phyloP scores from a whole-genome alignment of 2,797 vertebrate genomes.

The Coranthus polyacanthus region DNA sequence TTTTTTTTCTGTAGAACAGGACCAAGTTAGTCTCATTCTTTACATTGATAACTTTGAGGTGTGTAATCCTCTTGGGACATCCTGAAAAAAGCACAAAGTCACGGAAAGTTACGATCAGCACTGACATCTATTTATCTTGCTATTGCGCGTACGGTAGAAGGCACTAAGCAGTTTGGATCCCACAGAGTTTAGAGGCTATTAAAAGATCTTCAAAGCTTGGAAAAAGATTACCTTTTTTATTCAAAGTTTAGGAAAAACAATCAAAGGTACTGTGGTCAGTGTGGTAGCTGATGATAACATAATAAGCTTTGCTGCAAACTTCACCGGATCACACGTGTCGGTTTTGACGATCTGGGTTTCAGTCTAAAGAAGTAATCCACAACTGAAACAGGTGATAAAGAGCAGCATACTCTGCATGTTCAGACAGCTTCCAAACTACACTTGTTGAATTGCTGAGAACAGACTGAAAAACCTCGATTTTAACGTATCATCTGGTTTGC shows the following conservation, averaged over 20 bases:
- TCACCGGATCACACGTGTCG: background rate
- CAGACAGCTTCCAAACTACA: no score
- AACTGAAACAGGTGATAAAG: background rate
- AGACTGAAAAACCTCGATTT: slow-evolving; percentile 9
- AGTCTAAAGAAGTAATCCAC: background rate
- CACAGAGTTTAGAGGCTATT: no score
- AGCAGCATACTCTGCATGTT: no score
- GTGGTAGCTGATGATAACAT: background rate
- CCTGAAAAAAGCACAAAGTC: background rate
- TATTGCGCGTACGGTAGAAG: background rate
- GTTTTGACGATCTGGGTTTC: background rate
- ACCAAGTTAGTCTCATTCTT: no score
- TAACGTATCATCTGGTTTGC: background rate
- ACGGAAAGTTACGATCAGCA: background rate
- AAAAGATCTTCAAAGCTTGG: no score
- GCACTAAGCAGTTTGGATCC: no score
- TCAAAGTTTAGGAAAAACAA: no score
- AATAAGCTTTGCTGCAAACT: background rate
- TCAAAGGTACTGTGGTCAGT: no score
- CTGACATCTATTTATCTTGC: background rate
- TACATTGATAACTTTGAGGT: slow-evolving; percentile 13
- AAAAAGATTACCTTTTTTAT: no score
- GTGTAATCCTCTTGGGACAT: no score
- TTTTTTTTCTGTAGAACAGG: no score
- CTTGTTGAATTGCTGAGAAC: slow-evolving; percentile 1